Conservation (phyloP, 2,113 vertebrate genomes). For the Python bivittatus region DNA sequence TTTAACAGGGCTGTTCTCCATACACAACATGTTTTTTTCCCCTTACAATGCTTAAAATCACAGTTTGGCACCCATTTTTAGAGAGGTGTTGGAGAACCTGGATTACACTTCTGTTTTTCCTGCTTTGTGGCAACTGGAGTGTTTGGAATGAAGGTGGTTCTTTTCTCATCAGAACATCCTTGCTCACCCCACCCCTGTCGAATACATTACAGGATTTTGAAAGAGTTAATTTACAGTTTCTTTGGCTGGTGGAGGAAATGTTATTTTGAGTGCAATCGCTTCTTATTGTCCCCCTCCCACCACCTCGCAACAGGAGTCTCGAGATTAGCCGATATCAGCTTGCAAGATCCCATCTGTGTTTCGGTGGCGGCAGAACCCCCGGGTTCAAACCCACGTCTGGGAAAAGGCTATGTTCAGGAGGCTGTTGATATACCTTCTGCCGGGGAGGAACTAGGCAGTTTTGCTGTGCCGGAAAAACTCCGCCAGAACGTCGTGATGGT, state of each 20-base stretch:
- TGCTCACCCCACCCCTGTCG: too few species aligned
- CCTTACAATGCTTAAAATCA: too few species aligned
- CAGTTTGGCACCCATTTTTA: too few species aligned
- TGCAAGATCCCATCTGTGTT: conserved; percentile 82
- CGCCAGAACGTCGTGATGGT: conserved; percentile 85
- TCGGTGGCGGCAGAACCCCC: conserved; percentile 72
- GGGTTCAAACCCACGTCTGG: neutral
- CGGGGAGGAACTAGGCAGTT: conserved; percentile 68
- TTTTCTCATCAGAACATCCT: too few species aligned
- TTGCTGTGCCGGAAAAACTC: conserved; percentile 84
- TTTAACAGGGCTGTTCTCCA: too few species aligned
- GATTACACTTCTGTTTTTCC: too few species aligned
- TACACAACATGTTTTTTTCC: too few species aligned
- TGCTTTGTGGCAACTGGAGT: too few species aligned
- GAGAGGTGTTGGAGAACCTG: too few species aligned
- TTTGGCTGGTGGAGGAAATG: neutral
- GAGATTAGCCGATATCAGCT: conserved; percentile 82
- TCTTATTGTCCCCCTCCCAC: neutral
- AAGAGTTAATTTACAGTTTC: neutral
- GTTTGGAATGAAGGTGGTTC: too few species aligned
- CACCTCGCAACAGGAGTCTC: conserved; percentile 76
- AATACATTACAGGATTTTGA: too few species aligned
- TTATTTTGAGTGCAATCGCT: too few species aligned
- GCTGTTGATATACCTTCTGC: neutral
- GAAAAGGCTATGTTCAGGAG: fast-evolving